Evolutionary conservation across 1,140 invertebrate species (phyloP).

Genomic region (Tachypleus tridentatus): DNA sequence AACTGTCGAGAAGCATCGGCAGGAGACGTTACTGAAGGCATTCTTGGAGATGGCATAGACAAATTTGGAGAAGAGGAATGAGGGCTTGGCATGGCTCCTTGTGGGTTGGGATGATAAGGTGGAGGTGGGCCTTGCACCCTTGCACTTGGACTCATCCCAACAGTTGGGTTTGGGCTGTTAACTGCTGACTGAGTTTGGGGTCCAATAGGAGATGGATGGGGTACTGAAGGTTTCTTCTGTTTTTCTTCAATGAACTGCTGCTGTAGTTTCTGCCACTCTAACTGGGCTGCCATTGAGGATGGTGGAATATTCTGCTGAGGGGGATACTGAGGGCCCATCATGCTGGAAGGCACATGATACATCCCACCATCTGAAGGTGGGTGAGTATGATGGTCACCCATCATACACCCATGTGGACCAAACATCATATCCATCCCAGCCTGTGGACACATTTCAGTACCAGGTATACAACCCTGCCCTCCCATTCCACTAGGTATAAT

Average conservation of each 20-base stretch:
- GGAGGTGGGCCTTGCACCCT: slow-evolving; percentile 58
- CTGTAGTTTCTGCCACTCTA: slow-evolving; percentile 72
- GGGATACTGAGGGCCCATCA: slow-evolving; percentile 27
- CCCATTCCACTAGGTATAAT: no score
- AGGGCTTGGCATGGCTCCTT: slow-evolving; percentile 57
- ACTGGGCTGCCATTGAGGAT: slow-evolving; percentile 27
- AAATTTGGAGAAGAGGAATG: slow-evolving; percentile 30
- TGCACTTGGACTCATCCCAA: slow-evolving; percentile 35
- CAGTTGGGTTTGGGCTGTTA: slow-evolving; percentile 23
- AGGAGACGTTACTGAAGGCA: slow-evolving; percentile 56
- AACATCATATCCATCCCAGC: slow-evolving; percentile 16
- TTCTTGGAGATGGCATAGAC: slow-evolving; percentile 35
- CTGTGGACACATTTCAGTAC: slow-evolving; percentile 18
- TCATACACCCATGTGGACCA: slow-evolving; percentile 18
- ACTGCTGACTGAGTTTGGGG: slow-evolving; percentile 18
- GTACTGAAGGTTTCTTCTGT: not conserved
- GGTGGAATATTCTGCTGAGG: slow-evolving; percentile 27
- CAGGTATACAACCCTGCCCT: slow-evolving; percentile 11
- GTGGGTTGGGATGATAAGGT: slow-evolving; percentile 61
- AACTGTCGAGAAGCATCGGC: slow-evolving; percentile 43
- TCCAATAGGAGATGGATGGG: not conserved
- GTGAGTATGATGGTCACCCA: slow-evolving; percentile 16
- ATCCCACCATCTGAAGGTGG: slow-evolving; percentile 19
- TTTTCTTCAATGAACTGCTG: slow-evolving; percentile 34
- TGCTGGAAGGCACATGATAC: slow-evolving; percentile 18